Percentiles rank a stretch among this genome's conserved stretches.
phyloP scores from a whole-genome alignment of 2,797 vertebrate species.

The Rhynchotus rufescens region DNA sequence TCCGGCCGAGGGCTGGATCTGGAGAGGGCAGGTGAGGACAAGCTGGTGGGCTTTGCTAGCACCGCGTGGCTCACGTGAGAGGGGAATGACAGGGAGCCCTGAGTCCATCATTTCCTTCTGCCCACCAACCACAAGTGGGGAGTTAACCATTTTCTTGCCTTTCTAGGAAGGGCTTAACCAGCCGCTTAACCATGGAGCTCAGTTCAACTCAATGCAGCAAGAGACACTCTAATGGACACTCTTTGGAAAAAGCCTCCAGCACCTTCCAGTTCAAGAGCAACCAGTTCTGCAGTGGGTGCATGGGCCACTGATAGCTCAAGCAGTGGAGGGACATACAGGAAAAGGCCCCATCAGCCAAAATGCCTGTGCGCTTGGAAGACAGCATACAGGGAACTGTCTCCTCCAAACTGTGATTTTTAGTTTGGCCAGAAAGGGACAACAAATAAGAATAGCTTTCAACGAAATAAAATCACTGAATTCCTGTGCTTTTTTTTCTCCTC shows the following conservation, averaged over 20 bases:
- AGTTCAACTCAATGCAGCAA: background rate
- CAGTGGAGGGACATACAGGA: background rate
- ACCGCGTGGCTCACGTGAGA: background rate
- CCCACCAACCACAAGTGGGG: background rate
- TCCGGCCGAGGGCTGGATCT: background rate
- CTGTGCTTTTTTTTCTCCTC: background rate
- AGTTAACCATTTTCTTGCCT: background rate
- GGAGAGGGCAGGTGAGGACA: background rate
- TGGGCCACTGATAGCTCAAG: background rate
- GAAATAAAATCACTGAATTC: background rate
- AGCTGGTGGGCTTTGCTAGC: background rate
- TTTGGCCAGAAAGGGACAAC: background rate
- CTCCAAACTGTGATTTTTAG: background rate
- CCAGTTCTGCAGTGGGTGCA: background rate
- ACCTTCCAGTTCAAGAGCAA: background rate
- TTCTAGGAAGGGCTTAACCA: background rate
- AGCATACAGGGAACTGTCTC: background rate
- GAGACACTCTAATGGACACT: rapidly evolving
- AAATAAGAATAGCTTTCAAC: background rate
- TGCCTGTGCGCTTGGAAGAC: background rate
- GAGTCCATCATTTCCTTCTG: background rate
- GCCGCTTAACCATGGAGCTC: background rate
- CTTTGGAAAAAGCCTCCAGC: background rate
- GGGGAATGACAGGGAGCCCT: background rate
- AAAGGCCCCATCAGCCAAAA: background rate